These are phyloP conservation scores for Priocnemis perturbator DNA, from an alignment of 2,888 invertebrate genomes.

Conservation along the genomic window DNA sequence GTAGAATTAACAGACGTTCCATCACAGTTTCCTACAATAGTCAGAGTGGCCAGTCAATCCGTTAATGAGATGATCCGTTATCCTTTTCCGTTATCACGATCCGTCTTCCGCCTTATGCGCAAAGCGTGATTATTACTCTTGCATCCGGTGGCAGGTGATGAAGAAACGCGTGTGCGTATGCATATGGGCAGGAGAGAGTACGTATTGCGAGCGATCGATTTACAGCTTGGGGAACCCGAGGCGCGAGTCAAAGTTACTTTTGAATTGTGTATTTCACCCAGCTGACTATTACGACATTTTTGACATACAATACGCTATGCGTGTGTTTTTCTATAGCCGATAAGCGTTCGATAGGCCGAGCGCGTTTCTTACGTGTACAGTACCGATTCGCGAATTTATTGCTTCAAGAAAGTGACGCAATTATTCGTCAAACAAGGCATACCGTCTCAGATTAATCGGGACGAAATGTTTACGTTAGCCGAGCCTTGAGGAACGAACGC, in stretches of 20 bases:
- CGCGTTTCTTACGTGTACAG: background rate
- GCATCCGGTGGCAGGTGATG: no score
- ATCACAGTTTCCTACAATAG: background rate
- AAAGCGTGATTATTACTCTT: background rate
- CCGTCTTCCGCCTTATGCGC: background rate
- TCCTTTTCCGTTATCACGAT: conserved; percentile 7
- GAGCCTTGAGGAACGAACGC: no score
- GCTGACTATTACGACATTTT: conserved; percentile 10
- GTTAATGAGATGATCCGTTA: background rate
- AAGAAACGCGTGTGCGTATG: no score
- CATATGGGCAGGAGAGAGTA: no score
- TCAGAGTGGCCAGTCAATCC: background rate
- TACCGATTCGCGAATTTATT: background rate
- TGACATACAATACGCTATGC: background rate
- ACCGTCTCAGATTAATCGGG: no score
- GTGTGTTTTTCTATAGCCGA: background rate
- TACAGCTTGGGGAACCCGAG: background rate
- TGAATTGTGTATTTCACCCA: conserved; percentile 17
- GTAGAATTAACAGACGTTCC: no score
- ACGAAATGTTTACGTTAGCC: no score
- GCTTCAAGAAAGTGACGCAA: background rate
- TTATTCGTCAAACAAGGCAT: no score
- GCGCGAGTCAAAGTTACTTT: conserved; percentile 8
- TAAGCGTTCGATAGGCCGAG: background rate
- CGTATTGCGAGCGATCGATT: conserved; percentile 2